These are phyloP conservation scores for Orycteropus afer DNA, from an alignment of 2,113 vertebrate genomes.

Conservation along the genomic window DNA sequence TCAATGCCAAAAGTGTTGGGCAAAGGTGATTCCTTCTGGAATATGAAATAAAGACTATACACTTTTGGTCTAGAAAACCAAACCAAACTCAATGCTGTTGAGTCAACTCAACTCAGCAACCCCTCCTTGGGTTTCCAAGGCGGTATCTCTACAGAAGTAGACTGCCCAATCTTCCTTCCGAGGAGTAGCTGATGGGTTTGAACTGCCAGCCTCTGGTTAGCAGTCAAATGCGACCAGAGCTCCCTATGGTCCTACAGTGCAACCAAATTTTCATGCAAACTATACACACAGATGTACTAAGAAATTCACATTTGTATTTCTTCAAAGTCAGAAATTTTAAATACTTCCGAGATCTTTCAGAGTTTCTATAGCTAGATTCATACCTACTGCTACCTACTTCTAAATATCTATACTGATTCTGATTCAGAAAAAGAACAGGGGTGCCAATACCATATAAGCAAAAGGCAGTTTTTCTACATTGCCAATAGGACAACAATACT, in stretches of 20 bases:
- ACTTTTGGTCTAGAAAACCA: too few species aligned
- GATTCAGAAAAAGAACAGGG: not conserved
- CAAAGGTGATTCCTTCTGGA: not conserved
- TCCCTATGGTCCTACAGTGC: not conserved
- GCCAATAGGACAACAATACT: not conserved
- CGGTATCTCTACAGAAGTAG: too few species aligned
- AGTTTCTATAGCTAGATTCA: not conserved
- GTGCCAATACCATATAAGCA: not conserved
- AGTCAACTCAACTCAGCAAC: too few species aligned
- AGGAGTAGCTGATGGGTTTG: too few species aligned
- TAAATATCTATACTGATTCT: not conserved
- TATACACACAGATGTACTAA: not conserved
- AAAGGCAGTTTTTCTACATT: not conserved
- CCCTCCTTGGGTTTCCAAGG: too few species aligned
- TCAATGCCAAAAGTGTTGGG: not conserved
- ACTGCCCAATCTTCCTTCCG: too few species aligned
- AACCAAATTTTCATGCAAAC: not conserved
- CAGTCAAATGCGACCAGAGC: too few species aligned
- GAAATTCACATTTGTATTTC: not conserved
- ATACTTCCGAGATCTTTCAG: not conserved
- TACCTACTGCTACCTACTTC: not conserved
- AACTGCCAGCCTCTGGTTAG: too few species aligned
- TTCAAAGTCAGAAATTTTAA: conserved; percentile 9
- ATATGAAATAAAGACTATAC: not conserved
- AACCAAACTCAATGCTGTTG: too few species aligned